A percentile compares a stretch with the other conserved stretches of the same genome.
Conservation (phyloP, 2,113 vertebrate genomes). For the Phalacrocorax aristotelis region DNA sequence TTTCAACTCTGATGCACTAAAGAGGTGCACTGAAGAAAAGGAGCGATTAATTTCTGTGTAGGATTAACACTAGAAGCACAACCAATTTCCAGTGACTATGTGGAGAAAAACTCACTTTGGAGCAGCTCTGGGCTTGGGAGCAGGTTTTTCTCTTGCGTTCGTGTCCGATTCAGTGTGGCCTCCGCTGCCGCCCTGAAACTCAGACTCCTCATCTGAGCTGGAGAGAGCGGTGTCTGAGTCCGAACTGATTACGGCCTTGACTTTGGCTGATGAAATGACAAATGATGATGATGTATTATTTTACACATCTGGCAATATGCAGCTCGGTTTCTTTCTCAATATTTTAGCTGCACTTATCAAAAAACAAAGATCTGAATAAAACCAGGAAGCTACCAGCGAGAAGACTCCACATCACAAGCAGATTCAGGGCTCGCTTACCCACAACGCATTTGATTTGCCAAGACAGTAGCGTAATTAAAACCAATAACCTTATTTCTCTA, state of each 20-base stretch:
- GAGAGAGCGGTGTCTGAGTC: constrained; percentile 49
- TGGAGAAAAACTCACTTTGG: constrained; percentile 64
- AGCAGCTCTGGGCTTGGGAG: constrained; percentile 45
- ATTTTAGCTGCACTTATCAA: neutral
- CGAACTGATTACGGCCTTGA: constrained; percentile 49
- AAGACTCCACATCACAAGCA: neutral
- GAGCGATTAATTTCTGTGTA: neutral
- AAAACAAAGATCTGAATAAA: neutral
- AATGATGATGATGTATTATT: neutral
- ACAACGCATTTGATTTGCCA: neutral
- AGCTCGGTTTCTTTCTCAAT: neutral
- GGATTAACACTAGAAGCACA: neutral
- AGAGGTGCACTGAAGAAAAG: neutral
- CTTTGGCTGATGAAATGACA: constrained; percentile 67
- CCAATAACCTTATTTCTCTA: neutral
- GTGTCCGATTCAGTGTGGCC: constrained; percentile 18
- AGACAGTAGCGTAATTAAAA: neutral
- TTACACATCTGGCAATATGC: neutral
- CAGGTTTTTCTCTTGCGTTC: neutral
- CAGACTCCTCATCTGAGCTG: constrained; percentile 36
- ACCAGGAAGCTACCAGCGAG: neutral
- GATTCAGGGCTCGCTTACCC: neutral
- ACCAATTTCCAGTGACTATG: neutral
- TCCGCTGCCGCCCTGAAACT: neutral
- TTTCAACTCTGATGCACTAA: neutral